These are phyloP conservation scores for Tamandua tetradactyla DNA, from an alignment of 2,797 vertebrate species.

Conservation along the genomic window DNA sequence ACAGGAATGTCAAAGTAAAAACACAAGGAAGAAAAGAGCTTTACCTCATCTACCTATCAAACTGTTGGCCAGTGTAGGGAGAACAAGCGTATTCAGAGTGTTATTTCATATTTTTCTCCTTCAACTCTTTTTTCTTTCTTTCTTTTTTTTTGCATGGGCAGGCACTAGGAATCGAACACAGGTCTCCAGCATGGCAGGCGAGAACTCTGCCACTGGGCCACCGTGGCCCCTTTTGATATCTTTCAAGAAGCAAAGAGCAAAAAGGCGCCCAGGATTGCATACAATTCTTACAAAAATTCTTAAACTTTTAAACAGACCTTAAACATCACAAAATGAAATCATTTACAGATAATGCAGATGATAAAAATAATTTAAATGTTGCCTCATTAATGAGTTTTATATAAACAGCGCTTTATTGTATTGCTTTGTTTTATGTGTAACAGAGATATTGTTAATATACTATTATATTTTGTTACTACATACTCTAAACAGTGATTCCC, in stretches of 20 bases:
- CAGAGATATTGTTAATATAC: not conserved
- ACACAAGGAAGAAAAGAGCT: not conserved
- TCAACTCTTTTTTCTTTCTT: no score
- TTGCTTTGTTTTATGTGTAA: not conserved
- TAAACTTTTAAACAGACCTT: not conserved
- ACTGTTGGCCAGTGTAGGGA: not conserved
- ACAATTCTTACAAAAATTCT: not conserved
- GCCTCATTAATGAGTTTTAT: not conserved
- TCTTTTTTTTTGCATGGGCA: no score
- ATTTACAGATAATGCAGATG: not conserved
- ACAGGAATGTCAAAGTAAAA: not conserved
- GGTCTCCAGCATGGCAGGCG: no score
- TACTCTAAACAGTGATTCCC: not conserved
- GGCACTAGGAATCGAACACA: no score
- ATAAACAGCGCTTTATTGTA: not conserved
- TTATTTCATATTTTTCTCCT: not conserved
- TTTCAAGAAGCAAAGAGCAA: not conserved
- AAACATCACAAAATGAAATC: constrained; percentile 3
- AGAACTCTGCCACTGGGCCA: no score
- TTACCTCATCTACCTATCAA: not conserved
- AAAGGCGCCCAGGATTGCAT: not conserved
- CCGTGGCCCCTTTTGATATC: not conserved
- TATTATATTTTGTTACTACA: not conserved
- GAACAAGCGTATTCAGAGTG: not conserved
- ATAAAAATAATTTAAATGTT: constrained; percentile 32